phyloP scores from a whole-genome alignment of 2,888 invertebrate genomes.

The Drosophila tripunctata region DNA sequence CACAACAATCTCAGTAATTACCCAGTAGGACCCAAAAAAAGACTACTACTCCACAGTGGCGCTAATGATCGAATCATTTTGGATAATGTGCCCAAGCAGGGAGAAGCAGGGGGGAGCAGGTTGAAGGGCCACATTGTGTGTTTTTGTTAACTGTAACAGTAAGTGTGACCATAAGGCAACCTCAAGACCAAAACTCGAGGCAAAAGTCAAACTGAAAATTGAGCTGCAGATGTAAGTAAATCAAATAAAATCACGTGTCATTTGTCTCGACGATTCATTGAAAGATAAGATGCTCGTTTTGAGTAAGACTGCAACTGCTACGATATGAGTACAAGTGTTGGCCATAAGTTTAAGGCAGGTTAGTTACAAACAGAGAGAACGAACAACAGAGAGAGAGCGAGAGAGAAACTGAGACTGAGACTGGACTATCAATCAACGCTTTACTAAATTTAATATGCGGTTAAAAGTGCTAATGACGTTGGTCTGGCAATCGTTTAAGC shows the following conservation, averaged over 20 bases:
- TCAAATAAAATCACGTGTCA: constrained; percentile 80
- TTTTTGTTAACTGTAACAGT: constrained; percentile 39
- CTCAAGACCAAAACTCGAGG: constrained; percentile 43
- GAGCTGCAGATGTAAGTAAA: constrained; percentile 81
- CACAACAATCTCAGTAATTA: constrained; percentile 77
- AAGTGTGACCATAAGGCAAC: constrained; percentile 64
- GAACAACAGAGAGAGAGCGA: not conserved
- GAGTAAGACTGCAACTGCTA: constrained; percentile 30
- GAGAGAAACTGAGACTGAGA: constrained; percentile 9
- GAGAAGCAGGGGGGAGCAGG: constrained; percentile 17
- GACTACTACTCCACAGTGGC: constrained; percentile 48
- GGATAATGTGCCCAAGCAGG: constrained; percentile 65
- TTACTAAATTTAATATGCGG: constrained; percentile 79
- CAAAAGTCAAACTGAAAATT: constrained; percentile 77
- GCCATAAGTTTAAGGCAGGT: constrained; percentile 56
- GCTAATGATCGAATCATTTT: constrained; percentile 79
- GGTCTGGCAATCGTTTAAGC: constrained; percentile 72
- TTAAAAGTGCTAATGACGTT: constrained; percentile 80
- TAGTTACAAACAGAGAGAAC: constrained; percentile 29
- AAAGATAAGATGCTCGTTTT: constrained; percentile 66
- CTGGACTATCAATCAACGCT: constrained; percentile 70
- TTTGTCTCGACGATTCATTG: constrained; percentile 75
- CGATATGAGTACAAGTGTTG: constrained; percentile 43
- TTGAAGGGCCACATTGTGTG: constrained; percentile 27
- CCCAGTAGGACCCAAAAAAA: constrained; percentile 57